phyloP scores from a whole-genome alignment of 1,140 invertebrate genomes.

The Latrodectus geometricus region DNA sequence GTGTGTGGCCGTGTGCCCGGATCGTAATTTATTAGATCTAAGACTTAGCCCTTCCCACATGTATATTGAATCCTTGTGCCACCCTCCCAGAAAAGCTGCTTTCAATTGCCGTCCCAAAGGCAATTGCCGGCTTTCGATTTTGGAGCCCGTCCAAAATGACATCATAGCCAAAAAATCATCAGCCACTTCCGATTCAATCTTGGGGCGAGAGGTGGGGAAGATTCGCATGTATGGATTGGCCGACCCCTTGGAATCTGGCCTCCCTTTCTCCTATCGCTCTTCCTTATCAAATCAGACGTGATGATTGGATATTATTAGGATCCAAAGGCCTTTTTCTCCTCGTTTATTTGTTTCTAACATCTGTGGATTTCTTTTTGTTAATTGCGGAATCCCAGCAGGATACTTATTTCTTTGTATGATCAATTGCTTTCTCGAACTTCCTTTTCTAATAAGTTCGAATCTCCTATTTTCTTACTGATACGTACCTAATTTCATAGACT shows the following conservation, averaged over 20 bases:
- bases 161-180: slow-evolving; percentile 36
- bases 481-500: no score
- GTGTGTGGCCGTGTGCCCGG: slow-evolving; percentile 22
- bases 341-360: slow-evolving; percentile 31
- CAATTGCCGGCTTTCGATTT: neutral
- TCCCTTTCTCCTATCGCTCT: neutral
- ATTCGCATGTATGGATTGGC: slow-evolving; percentile 9
- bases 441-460: no score
- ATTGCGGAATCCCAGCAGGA: no score
- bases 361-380: no score
- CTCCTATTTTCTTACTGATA: no score
- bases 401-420: no score
- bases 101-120: neutral
- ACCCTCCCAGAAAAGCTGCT: neutral
- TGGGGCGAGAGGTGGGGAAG: neutral
- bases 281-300: slow-evolving; percentile 12
- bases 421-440: no score
- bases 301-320: slow-evolving; percentile 41
- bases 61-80: neutral
- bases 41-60: neutral
- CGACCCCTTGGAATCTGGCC: neutral
- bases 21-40: slow-evolving; percentile 50
- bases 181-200: slow-evolving; percentile 41
- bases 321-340: neutral
- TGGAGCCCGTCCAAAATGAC: slow-evolving; percentile 40